A percentile compares a stretch with the other conserved stretches of the same genome.
phyloP scores from a whole-genome alignment of 2,113 vertebrate genomes.

The Colaptes auratus region DNA sequence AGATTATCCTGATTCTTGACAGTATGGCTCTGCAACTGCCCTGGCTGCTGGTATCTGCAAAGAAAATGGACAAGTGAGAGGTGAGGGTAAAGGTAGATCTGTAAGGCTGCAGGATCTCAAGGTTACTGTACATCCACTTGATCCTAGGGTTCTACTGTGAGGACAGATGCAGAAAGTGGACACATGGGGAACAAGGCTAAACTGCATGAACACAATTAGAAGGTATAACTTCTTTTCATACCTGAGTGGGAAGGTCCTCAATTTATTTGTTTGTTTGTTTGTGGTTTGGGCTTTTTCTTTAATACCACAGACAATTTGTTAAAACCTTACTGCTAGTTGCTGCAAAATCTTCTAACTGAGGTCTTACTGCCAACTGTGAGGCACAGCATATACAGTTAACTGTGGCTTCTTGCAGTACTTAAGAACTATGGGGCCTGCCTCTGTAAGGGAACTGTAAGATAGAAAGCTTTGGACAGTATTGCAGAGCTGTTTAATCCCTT shows the following conservation, averaged over 20 bases:
- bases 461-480: neutral
- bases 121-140: rapidly evolving
- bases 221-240: neutral
- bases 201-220: neutral
- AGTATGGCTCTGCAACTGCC: neutral
- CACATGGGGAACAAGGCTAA: neutral
- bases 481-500: neutral
- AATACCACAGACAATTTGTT: neutral
- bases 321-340: neutral
- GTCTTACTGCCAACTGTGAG: neutral
- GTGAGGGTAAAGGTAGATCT: neutral
- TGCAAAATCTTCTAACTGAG: neutral
- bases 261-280: too few species aligned
- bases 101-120: neutral
- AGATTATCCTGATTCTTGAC: neutral
- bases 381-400: neutral
- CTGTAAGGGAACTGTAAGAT: neutral
- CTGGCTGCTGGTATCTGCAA: neutral
- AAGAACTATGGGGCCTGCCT: neutral
- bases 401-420: neutral
- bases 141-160: neutral
- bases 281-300: neutral
- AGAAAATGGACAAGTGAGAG: neutral
- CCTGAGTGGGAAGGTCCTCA: neutral
- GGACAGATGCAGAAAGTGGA: neutral